phyloP scores from a whole-genome alignment of 1,140 invertebrate genomes.

The Sitophilus oryzae region DNA sequence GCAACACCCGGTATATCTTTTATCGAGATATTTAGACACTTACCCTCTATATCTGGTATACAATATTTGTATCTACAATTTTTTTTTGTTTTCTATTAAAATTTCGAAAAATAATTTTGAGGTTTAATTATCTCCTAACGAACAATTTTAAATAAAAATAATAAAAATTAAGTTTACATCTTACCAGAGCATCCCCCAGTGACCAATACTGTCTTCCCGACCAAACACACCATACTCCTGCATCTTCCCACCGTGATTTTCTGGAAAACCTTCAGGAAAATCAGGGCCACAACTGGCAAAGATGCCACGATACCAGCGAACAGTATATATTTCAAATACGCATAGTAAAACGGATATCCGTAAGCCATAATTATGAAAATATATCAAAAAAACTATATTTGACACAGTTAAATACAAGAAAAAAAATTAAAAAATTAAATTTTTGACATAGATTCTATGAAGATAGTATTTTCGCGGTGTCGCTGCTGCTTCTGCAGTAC shows the following conservation, averaged over 20 bases:
- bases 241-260: slow-evolving; percentile 30
- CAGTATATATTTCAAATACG: slow-evolving; percentile 30
- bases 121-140: background rate
- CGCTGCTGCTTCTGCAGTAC: no score
- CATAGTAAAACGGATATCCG: slow-evolving; percentile 21
- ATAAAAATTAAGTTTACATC: background rate
- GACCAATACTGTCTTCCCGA: slow-evolving; percentile 34
- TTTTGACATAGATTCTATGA: no score
- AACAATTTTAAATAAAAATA: background rate
- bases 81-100: no score
- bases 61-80: no score
- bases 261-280: slow-evolving; percentile 33
- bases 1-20: no score
- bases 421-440: no score
- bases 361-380: no score
- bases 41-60: no score
- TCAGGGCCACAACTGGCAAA: slow-evolving; percentile 27
- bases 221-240: slow-evolving; percentile 33
- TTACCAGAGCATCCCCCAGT: slow-evolving; percentile 33
- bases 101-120: background rate
- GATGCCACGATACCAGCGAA: slow-evolving; percentile 23
- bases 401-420: no score
- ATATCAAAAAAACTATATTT: no score
- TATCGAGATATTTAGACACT: no score
- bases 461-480: no score